Conservation (phyloP, 2,797 vertebrate genomes). For the Molothrus aeneus region DNA sequence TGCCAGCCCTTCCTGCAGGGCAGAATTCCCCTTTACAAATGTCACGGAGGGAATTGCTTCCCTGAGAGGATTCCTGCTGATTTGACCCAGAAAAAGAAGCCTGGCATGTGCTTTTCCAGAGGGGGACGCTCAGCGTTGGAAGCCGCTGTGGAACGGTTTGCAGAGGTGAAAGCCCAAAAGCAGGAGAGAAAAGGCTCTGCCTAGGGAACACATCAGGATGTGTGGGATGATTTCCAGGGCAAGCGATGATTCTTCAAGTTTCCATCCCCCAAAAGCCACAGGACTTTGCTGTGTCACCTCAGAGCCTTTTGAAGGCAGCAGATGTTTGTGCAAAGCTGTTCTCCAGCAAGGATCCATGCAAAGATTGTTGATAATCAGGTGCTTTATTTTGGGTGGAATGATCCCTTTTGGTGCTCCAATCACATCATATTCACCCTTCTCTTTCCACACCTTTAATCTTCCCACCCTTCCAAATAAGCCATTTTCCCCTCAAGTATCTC, state of each 20-base stretch:
- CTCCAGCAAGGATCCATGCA: rapidly evolving
- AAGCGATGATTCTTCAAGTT: neutral
- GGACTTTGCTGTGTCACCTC: neutral
- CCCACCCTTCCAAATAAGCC: neutral
- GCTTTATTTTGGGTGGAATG: neutral
- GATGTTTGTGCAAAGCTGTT: neutral
- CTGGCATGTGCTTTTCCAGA: neutral
- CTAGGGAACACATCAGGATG: neutral
- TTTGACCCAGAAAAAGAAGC: neutral
- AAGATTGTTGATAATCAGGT: neutral
- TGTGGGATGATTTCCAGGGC: neutral
- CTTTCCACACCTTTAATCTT: neutral
- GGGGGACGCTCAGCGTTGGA: rapidly evolving
- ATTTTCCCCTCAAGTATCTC: neutral
- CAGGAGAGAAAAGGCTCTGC: neutral
- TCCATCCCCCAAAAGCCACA: neutral
- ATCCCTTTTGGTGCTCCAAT: neutral
- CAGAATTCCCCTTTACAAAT: neutral
- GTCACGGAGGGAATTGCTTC: neutral
- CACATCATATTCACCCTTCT: neutral
- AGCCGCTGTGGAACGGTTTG: neutral
- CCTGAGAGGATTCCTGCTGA: rapidly evolving
- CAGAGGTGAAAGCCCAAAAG: neutral
- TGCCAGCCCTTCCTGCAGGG: neutral
- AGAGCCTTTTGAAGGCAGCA: neutral